Evolutionary conservation across 2,888 invertebrate species (phyloP).

Genomic region (Lycaena phlaeas): DNA sequence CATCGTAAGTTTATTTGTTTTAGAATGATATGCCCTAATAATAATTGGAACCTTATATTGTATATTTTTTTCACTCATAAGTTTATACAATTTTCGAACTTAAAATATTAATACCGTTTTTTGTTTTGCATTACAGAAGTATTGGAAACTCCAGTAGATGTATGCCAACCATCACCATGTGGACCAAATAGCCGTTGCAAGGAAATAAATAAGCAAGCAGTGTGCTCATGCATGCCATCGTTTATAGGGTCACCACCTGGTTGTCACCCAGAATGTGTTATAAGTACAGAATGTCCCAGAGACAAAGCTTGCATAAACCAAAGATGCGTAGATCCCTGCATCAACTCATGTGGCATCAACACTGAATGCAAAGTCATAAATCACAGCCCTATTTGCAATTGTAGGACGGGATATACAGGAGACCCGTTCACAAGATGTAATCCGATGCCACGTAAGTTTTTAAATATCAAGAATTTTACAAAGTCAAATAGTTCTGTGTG

Average conservation of each 20-base stretch:
- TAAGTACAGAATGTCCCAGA: slow-evolving; percentile 81
- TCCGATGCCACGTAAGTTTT: slow-evolving; percentile 63
- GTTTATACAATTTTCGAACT: not conserved
- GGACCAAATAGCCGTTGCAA: slow-evolving; percentile 84
- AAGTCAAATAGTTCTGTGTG: too few species aligned
- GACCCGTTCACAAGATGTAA: slow-evolving; percentile 77
- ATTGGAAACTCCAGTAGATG: slow-evolving; percentile 46
- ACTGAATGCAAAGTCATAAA: slow-evolving; percentile 82
- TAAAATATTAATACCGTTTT: not conserved
- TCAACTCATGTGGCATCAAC: slow-evolving; percentile 78
- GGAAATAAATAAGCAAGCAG: slow-evolving; percentile 80
- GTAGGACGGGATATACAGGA: slow-evolving; percentile 76
- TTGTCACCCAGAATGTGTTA: slow-evolving; percentile 84
- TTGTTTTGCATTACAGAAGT: slow-evolving; percentile 27
- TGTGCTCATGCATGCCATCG: slow-evolving; percentile 81
- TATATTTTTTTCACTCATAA: not conserved
- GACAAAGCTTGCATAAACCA: slow-evolving; percentile 83
- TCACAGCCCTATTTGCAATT: slow-evolving; percentile 85
- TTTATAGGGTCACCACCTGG: slow-evolving; percentile 82
- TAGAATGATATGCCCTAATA: too few species aligned
- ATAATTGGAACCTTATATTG: too few species aligned
- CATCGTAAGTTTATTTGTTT: slow-evolving; percentile 63
- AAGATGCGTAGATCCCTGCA: slow-evolving; percentile 85
- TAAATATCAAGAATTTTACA: too few species aligned
- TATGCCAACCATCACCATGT: slow-evolving; percentile 81